phyloP scores from a whole-genome alignment of 2,888 invertebrate species.

The Rosalia funebris region DNA sequence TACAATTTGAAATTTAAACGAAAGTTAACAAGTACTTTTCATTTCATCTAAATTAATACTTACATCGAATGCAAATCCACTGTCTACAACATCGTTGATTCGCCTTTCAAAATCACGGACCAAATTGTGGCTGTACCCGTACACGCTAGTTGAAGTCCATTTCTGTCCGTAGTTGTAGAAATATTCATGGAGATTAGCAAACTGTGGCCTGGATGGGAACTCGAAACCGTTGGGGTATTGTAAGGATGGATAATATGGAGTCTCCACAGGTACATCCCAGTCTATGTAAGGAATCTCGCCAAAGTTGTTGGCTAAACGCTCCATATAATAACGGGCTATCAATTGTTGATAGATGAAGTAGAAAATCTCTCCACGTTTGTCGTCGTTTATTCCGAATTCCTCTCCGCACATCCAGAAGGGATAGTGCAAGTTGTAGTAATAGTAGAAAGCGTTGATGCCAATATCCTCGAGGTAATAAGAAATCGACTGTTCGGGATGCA shows the following conservation, averaged over 20 bases:
- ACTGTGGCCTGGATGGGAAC: slow-evolving; percentile 72
- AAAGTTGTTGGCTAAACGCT: slow-evolving; percentile 76
- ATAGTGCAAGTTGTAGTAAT: slow-evolving; percentile 70
- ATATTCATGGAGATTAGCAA: slow-evolving; percentile 66
- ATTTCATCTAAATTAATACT: too few species aligned
- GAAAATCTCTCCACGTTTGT: slow-evolving; percentile 73
- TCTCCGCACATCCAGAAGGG: slow-evolving; percentile 72
- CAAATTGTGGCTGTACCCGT: slow-evolving; percentile 65
- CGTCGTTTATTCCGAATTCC: slow-evolving; percentile 64
- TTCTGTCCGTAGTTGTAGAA: slow-evolving; percentile 58
- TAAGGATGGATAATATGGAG: slow-evolving; percentile 74
- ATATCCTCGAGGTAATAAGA: slow-evolving; percentile 80
- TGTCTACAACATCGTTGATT: slow-evolving; percentile 69
- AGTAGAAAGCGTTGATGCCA: slow-evolving; percentile 74
- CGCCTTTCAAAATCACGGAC: slow-evolving; percentile 66
- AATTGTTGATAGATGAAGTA: slow-evolving; percentile 76
- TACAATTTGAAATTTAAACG: too few species aligned
- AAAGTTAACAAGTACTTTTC: not conserved
- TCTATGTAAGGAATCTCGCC: slow-evolving; percentile 73
- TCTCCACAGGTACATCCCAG: slow-evolving; percentile 65
- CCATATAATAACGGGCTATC: slow-evolving; percentile 78
- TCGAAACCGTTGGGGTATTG: slow-evolving; percentile 73
- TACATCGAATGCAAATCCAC: slow-evolving; percentile 64
- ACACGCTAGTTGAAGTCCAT: slow-evolving; percentile 59
- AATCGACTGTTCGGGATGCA: slow-evolving; percentile 69